Percentiles rank a stretch among this genome's conserved stretches.
These are phyloP conservation scores for Momotus momota DNA, from an alignment of 2,797 vertebrate genomes.

Conservation along the genomic window DNA sequence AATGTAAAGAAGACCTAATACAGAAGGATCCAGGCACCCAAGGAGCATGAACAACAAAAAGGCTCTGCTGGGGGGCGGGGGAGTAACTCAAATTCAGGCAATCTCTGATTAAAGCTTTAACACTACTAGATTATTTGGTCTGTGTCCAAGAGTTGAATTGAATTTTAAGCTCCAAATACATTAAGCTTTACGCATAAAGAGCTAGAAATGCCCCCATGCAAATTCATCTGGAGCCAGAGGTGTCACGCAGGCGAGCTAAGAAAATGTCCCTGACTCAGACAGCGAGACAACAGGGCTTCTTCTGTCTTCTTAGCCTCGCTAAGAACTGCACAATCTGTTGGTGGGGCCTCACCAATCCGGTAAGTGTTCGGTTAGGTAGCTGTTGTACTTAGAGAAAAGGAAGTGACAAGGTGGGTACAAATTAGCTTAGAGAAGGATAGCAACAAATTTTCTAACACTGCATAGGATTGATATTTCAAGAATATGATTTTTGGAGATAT, in stretches of 20 bases:
- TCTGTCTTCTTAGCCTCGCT: neutral
- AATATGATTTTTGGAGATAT: neutral
- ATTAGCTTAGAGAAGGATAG: neutral
- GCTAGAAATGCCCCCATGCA: neutral
- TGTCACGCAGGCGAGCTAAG: fast-evolving
- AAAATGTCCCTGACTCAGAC: neutral
- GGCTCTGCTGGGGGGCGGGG: neutral
- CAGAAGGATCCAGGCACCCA: neutral
- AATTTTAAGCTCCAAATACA: neutral
- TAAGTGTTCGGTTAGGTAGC: neutral
- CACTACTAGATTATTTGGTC: neutral
- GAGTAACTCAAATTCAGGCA: neutral
- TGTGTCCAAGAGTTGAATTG: fast-evolving
- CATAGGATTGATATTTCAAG: neutral
- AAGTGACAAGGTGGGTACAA: neutral
- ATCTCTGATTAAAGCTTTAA: neutral
- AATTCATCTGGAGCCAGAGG: neutral
- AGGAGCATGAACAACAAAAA: neutral
- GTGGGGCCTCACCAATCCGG: neutral
- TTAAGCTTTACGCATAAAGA: neutral
- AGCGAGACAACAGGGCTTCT: fast-evolving
- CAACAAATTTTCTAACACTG: neutral
- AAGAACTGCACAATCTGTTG: neutral
- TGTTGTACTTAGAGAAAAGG: neutral
- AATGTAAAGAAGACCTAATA: neutral